Evolutionary conservation across 1,140 invertebrate genomes (phyloP).

Genomic region (Aphelenchoides fujianensis): DNA sequence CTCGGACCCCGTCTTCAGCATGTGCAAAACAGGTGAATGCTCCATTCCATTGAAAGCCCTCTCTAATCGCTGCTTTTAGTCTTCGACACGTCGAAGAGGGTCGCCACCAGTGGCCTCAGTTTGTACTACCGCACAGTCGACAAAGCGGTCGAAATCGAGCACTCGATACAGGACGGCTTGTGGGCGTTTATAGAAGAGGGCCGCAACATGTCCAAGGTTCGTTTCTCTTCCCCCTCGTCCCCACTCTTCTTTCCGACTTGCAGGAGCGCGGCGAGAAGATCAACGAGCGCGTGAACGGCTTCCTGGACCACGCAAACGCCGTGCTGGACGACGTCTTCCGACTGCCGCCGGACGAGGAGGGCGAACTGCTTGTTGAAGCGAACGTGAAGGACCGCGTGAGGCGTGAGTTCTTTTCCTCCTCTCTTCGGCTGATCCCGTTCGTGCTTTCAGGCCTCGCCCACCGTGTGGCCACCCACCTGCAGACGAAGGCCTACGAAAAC

Average conservation of each 20-base stretch:
- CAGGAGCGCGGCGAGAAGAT: conserved; percentile 9
- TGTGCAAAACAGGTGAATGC: background rate
- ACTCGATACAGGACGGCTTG: background rate
- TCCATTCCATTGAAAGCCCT: too few species aligned
- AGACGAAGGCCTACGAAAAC: conserved; percentile 1
- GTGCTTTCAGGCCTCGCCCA: background rate
- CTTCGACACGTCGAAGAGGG: background rate
- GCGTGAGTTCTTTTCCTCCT: too few species aligned
- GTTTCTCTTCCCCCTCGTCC: background rate
- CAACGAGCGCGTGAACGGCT: background rate
- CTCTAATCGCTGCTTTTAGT: background rate
- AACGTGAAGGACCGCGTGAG: background rate
- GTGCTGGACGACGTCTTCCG: conserved; percentile 2
- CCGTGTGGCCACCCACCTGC: background rate
- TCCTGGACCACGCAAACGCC: conserved; percentile 12
- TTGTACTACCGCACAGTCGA: background rate
- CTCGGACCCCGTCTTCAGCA: conserved; percentile 3
- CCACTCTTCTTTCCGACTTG: background rate
- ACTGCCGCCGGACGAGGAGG: conserved; percentile 6
- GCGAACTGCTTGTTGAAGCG: background rate
- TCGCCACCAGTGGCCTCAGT: background rate
- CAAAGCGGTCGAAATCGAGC: background rate
- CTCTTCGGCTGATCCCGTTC: too few species aligned
- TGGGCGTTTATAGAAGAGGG: background rate
- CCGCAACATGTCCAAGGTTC: background rate